These are phyloP conservation scores for Phodopus roborovskii DNA, from an alignment of 2,113 vertebrate species.

Conservation along the genomic window DNA sequence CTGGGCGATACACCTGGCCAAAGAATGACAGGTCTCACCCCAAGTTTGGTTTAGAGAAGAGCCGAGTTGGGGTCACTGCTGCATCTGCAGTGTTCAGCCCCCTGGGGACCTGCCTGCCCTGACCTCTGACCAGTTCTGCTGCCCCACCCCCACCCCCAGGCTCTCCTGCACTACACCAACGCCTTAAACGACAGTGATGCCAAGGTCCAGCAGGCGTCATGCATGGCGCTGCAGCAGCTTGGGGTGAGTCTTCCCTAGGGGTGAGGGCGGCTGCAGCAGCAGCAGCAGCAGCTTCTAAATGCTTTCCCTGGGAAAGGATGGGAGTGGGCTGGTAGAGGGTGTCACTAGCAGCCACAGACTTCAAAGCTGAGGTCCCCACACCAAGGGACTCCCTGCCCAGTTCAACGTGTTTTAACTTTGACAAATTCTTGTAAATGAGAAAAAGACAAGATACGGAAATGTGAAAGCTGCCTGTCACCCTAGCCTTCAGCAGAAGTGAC, in stretches of 20 bases:
- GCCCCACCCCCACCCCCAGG: slow-evolving; percentile 85
- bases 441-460: neutral
- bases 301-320: neutral
- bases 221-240: slow-evolving; percentile 93
- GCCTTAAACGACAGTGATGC: slow-evolving; percentile 83
- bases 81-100: neutral
- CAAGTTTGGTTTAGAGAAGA: neutral
- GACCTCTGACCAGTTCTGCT: neutral
- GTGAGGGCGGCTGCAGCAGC: no score
- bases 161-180: slow-evolving; percentile 91
- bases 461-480: no score
- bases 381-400: neutral
- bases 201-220: slow-evolving; percentile 89
- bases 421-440: neutral
- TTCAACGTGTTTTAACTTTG: neutral
- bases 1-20: neutral
- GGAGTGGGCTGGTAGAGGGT: neutral
- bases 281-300: neutral
- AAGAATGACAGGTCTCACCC: neutral
- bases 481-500: neutral
- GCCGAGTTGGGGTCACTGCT: neutral
- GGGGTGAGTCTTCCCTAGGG: slow-evolving; percentile 85
- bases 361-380: neutral
- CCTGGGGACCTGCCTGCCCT: neutral
- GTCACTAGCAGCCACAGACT: no score